These are phyloP conservation scores for Drosophila barbarae DNA, from an alignment of 2,888 invertebrate species.

Conservation along the genomic window DNA sequence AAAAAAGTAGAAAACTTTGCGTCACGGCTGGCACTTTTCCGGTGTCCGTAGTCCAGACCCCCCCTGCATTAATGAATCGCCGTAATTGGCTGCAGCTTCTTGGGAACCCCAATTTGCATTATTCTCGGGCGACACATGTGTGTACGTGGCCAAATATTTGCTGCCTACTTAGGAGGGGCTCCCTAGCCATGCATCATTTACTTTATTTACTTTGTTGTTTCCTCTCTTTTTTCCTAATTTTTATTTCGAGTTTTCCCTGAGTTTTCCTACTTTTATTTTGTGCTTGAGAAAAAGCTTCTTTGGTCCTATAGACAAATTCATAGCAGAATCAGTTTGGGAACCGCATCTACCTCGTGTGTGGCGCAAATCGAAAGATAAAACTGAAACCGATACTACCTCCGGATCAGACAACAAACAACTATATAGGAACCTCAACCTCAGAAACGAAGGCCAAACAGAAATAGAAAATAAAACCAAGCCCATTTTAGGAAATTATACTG, in stretches of 20 bases:
- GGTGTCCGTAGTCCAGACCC: background rate
- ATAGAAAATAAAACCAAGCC: conserved; percentile 31
- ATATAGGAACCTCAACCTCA: conserved; percentile 24
- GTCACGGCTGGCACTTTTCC: conserved; percentile 27
- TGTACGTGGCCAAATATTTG: conserved; percentile 41
- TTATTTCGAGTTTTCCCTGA: background rate
- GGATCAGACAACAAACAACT: conserved; percentile 29
- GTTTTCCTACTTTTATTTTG: conserved; percentile 12
- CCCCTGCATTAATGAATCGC: conserved; percentile 41
- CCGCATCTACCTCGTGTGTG: conserved; percentile 65
- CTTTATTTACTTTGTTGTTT: conserved; percentile 27
- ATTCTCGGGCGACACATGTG: conserved; percentile 39
- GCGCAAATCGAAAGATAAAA: conserved; percentile 23
- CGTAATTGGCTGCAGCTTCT: conserved; percentile 39
- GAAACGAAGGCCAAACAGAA: conserved; percentile 32
- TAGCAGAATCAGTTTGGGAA: conserved; percentile 44
- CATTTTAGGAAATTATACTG: conserved; percentile 55
- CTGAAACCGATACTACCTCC: conserved; percentile 65
- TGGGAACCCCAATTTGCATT: conserved; percentile 39
- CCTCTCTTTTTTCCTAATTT: conserved; percentile 7
- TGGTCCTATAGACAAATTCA: conserved; percentile 23
- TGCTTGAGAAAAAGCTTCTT: conserved; percentile 25
- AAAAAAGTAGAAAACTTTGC: conserved; percentile 13
- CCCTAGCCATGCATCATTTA: conserved; percentile 9
- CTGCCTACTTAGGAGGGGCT: conserved; percentile 24